Base-by-base conservation (phyloP, 2,797 vertebrate species). In the Danionella dracula region DNA sequence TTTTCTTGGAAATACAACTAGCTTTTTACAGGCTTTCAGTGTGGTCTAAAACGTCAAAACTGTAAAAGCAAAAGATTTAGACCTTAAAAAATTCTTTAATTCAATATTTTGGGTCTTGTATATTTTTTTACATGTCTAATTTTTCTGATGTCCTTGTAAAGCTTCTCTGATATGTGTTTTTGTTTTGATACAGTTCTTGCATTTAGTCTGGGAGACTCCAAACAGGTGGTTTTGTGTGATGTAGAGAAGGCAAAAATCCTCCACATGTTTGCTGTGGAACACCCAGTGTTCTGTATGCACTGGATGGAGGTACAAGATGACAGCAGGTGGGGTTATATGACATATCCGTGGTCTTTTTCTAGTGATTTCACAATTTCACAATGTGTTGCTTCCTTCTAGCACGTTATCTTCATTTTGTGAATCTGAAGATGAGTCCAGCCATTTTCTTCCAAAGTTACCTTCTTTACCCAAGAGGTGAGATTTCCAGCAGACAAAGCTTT, bases 251-350 rank as follows among this genome's bases (percentile, higher is more conserved):
- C 97, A 5, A 96, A 99, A 81, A 95, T 96, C 71, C 88, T 99
- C 50, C 96, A 99, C 41, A 89, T 92, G 51, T 98, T 97, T 70
- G 87, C 90, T 0, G 86, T 96, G 78, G 91, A 92, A 57, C 87
- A 75, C 0, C 81, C 90, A 0, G 84, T 97, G 16, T 94, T 93
- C 5, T 98, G 94, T 70, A 98, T 99, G 97, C 92, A 96, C 34
- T 99, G 96, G 97, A 96, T 95, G 93, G 96, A 99, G 81, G 96
- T 98, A 74, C 91, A 90, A n/a, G 93, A 92, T 71, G 93, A 97
- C 72, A 94, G 85, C 89, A 96, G 93, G 97, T 96, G 23, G n/a
- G 50, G 53, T 58, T 46, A 20, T 8, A 8, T 27, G 12, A 17
- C 2, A 15, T 27, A 23, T 51, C 1, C 8, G 4, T 32, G 4